Evolutionary conservation across 2,888 invertebrate species (phyloP).

Genomic region (Oscheius myriophilus): DNA sequence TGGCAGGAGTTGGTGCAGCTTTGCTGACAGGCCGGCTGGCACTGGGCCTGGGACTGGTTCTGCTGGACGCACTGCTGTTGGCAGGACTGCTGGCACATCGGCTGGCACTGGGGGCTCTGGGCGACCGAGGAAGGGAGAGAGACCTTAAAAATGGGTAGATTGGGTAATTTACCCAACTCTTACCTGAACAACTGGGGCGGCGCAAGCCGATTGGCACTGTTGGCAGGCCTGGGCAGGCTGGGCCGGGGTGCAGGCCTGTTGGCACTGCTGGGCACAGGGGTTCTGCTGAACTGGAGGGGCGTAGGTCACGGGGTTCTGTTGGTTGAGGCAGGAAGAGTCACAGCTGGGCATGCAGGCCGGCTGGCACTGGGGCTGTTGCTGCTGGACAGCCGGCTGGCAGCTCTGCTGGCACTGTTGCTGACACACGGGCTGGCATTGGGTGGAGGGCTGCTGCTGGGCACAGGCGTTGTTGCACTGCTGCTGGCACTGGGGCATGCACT

Average conservation of each 20-base stretch:
- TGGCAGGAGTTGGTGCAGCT: constrained; percentile 48
- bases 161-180: not conserved
- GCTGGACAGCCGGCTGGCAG: constrained; percentile 31
- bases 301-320: constrained; percentile 27
- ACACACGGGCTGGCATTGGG: constrained; percentile 7
- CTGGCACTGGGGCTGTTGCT: constrained; percentile 30
- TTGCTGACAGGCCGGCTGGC: constrained; percentile 48
- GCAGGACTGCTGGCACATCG: constrained; percentile 53
- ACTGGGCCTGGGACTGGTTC: constrained; percentile 45
- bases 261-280: constrained; percentile 35
- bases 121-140: constrained; percentile 35
- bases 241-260: constrained; percentile 32
- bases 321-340: constrained; percentile 34
- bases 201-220: constrained; percentile 35
- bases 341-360: constrained; percentile 45
- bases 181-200: constrained; percentile 28
- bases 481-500: constrained; percentile 48
- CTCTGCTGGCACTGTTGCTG: constrained; percentile 30
- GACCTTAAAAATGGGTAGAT: not conserved
- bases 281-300: constrained; percentile 29
- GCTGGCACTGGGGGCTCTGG: constrained; percentile 48
- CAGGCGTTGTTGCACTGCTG: constrained; percentile 39
- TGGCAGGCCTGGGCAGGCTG: constrained; percentile 35
- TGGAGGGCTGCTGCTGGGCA: constrained; percentile 43
- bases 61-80: constrained; percentile 50